Percentiles rank a stretch among this genome's conserved stretches.
Conservation (phyloP, 92 coral and sea anemone species). For the Palythoa grandiflora region DNA sequence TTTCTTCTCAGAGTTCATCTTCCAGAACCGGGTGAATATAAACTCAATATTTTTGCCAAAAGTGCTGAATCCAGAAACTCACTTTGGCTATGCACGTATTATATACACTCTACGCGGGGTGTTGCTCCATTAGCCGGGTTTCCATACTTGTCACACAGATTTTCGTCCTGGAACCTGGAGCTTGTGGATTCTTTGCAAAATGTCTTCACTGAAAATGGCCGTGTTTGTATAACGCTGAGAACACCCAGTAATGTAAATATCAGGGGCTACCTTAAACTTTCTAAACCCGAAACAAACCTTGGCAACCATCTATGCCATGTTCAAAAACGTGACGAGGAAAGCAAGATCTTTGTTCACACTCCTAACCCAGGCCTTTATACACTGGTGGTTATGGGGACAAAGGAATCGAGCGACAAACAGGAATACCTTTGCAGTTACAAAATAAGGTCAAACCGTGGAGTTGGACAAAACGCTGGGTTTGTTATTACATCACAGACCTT, state of each 20-base stretch:
- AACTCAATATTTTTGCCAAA: constrained; percentile 71
- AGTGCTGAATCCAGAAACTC: constrained; percentile 43
- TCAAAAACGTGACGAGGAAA: constrained; percentile 51
- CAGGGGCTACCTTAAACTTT: constrained; percentile 65
- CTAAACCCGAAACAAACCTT: constrained; percentile 66
- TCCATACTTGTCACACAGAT: constrained; percentile 65
- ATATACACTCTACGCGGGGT: constrained; percentile 71
- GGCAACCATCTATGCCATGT: constrained; percentile 70
- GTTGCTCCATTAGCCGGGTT: constrained; percentile 72
- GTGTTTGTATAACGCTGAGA: constrained; percentile 58
- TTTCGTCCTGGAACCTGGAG: constrained; percentile 58
- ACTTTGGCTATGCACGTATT: constrained; percentile 74
- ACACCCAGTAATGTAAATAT: constrained; percentile 67
- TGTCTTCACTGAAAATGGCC: constrained; percentile 74
- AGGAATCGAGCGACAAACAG: constrained; percentile 51
- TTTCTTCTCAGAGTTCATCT: constrained; percentile 75
- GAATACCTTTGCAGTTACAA: constrained; percentile 75
- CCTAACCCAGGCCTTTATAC: constrained; percentile 76
- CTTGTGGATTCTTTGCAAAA: constrained; percentile 73
- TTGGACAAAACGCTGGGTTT: constrained; percentile 82
- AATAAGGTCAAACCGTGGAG: constrained; percentile 73
- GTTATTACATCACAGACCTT: constrained; percentile 71
- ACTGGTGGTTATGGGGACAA: constrained; percentile 72
- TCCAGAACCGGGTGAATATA: constrained; percentile 79
- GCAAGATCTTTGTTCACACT: constrained; percentile 66